Base-by-base conservation (phyloP, 2,888 invertebrate species). In the Drosophila helvetica region DNA sequence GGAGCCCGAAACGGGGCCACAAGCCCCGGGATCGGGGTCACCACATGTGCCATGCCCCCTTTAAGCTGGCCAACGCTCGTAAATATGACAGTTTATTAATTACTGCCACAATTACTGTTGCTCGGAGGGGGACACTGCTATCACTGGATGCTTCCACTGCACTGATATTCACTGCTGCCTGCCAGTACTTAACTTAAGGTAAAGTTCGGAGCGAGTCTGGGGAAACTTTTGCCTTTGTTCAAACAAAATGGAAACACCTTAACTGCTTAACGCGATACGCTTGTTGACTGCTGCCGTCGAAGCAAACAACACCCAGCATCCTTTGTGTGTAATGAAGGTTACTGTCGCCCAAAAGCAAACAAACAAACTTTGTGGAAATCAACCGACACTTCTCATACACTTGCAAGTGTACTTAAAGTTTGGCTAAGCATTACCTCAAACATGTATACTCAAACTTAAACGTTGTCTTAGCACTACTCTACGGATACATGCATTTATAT, bases 61-160 rank as follows among this genome's bases (percentile, higher is more conserved):
- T 45, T 75, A 73, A 80, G 77, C 75, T 56, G 25, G 27, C 51
- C 57, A 48, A 18, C 25, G 62, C 56, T 61, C 80, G 52, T 82
- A 88, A 84, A 86, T 78, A 74, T 80, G 76, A 71, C 75, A 75
- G 77, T 88, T 86, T 77, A 74, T 88, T 83, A 84, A 88, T 86
- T 77, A 70, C 75, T 57, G 67, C 59, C 56, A 43, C 62, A 74
- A 74, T 61, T 62, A 74, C 47, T 48, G 45, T 50, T 12, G 5
- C 33, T 33, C 12, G 27, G 3, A 47, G 18, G 18, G 15, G 45
- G 60, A 22, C 33, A 57, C 65, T 33, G 33, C 47, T 66, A 67
- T 68, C 66, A 55, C 55, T 55, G 68, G 12, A 3, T 33, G 12
- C 38, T 6, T 6, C 2, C 42, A 42, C 45, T 48, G 27, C 54